A percentile compares a stretch with the other conserved stretches of the same genome.
Conservation (phyloP, 1,140 invertebrate species). For the Bactericera cockerelli region DNA sequence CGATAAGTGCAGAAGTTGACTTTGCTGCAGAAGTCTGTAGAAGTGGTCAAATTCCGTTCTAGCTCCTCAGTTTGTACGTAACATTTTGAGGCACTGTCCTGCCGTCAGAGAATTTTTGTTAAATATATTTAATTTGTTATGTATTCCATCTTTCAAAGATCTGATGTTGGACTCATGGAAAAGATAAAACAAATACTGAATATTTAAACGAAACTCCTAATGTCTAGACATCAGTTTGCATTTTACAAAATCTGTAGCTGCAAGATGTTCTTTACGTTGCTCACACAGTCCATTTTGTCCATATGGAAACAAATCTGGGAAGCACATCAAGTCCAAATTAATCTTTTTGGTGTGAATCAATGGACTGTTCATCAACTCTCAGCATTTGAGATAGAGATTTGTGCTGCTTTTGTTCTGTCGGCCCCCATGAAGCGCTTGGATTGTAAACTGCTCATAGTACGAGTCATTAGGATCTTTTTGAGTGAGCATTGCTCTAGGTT, state of each 20-base stretch:
- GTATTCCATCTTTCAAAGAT: slow-evolving; percentile 24
- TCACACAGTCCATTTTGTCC: neutral
- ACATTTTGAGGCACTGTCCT: slow-evolving; percentile 20
- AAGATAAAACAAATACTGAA: slow-evolving; percentile 25
- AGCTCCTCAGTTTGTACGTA: slow-evolving; percentile 21
- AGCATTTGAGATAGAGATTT: slow-evolving; percentile 27
- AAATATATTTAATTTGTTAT: slow-evolving; percentile 24
- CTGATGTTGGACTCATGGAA: slow-evolving; percentile 23
- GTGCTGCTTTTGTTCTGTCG: too few species aligned
- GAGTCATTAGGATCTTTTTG: too few species aligned
- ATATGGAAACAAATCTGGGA: slow-evolving; percentile 23
- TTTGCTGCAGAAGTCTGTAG: slow-evolving; percentile 19
- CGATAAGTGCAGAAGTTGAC: slow-evolving; percentile 19
- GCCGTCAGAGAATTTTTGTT: slow-evolving; percentile 23
- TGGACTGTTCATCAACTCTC: slow-evolving; percentile 21
- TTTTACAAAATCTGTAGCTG: slow-evolving; percentile 21
- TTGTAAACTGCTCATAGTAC: too few species aligned
- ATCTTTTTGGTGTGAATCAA: slow-evolving; percentile 20
- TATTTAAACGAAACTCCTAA: slow-evolving; percentile 22
- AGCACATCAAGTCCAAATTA: too few species aligned
- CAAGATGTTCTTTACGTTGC: neutral
- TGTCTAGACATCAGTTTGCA: slow-evolving; percentile 21
- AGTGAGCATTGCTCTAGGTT: too few species aligned
- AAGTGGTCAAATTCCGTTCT: slow-evolving; percentile 19
- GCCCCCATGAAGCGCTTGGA: too few species aligned